Percentiles rank a stretch among this genome's conserved stretches.
Evolutionary conservation across 37 sponge, comb jelly and placozoan genomes (phyloP).

Genomic region (Aplysina aerophoba): DNA sequence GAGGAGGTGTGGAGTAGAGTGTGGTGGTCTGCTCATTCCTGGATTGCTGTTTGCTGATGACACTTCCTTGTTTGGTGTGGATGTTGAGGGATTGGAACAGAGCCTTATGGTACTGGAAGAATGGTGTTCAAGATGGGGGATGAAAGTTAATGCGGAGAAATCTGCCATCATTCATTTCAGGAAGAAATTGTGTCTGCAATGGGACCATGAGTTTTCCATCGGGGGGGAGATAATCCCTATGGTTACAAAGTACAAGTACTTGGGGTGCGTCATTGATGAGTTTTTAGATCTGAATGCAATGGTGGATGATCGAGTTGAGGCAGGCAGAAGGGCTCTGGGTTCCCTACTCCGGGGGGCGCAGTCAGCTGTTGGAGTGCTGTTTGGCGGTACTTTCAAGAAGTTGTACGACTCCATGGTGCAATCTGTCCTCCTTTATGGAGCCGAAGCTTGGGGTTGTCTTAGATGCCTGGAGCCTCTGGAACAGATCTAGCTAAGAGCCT

Average conservation of each 20-base stretch:
- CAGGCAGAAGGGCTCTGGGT: neutral
- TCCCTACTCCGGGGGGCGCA: neutral
- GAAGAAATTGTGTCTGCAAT: neutral
- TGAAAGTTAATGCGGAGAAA: conserved; percentile 6
- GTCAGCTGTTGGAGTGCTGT: conserved; percentile 4
- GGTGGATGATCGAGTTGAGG: neutral
- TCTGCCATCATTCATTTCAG: conserved; percentile 3
- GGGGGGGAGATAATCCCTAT: neutral
- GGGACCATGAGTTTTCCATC: neutral
- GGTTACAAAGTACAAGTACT: neutral
- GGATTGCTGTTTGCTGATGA: conserved; percentile 27
- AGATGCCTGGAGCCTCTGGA: neutral
- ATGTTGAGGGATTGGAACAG: neutral
- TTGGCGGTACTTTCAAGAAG: neutral
- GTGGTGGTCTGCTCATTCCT: neutral
- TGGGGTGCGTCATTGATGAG: neutral
- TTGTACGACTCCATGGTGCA: neutral
- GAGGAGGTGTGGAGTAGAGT: neutral
- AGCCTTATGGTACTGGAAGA: neutral
- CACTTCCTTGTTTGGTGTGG: neutral
- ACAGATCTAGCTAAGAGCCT: neutral
- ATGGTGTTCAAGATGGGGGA: conserved; percentile 15
- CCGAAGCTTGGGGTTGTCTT: conserved; percentile 7
- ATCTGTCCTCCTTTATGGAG: conserved; percentile 4
- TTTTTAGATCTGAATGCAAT: neutral